phyloP scores from a whole-genome alignment of 2,797 vertebrate genomes.

The Paratrypauchen microcephalus region DNA sequence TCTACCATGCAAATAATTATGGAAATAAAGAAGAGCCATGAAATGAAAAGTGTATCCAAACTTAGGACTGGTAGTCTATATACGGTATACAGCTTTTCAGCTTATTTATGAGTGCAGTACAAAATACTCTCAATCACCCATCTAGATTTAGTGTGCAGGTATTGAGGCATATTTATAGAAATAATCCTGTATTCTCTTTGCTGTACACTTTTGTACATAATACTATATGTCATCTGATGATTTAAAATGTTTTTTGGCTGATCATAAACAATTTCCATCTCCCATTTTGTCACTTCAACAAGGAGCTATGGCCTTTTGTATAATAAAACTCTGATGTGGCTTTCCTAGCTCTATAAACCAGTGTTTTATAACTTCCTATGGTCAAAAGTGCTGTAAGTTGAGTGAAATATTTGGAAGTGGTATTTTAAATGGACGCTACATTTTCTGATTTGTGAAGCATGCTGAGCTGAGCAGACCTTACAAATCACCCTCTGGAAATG shows the following conservation, averaged over 20 bases:
- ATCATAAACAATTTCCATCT: neutral
- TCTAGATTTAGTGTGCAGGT: neutral
- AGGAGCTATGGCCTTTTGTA: neutral
- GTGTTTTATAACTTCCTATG: slow-evolving; percentile 1
- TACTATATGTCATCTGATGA: neutral
- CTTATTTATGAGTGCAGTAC: no score
- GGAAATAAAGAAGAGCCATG: no score
- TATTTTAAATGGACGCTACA: slow-evolving; percentile 4
- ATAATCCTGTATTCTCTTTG: neutral
- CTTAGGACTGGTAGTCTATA: no score
- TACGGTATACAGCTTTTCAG: no score
- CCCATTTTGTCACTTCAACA: slow-evolving; percentile 11
- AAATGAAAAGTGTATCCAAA: no score
- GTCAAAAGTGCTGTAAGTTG: neutral
- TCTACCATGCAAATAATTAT: no score
- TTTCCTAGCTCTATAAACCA: slow-evolving; percentile 4
- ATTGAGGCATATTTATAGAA: neutral
- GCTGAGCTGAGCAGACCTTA: slow-evolving; percentile 1
- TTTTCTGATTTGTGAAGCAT: slow-evolving; percentile 1
- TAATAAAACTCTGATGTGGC: slow-evolving; percentile 17
- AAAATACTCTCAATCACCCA: neutral
- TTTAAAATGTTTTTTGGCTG: slow-evolving; percentile 7
- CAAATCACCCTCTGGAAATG: slow-evolving; percentile 1
- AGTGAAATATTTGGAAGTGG: slow-evolving; percentile 7
- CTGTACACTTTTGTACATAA: neutral